A percentile compares a stretch with the other conserved stretches of the same genome.
Evolutionary conservation across 2,113 vertebrate genomes (phyloP).

Genomic region (Halichoerus grypus): DNA sequence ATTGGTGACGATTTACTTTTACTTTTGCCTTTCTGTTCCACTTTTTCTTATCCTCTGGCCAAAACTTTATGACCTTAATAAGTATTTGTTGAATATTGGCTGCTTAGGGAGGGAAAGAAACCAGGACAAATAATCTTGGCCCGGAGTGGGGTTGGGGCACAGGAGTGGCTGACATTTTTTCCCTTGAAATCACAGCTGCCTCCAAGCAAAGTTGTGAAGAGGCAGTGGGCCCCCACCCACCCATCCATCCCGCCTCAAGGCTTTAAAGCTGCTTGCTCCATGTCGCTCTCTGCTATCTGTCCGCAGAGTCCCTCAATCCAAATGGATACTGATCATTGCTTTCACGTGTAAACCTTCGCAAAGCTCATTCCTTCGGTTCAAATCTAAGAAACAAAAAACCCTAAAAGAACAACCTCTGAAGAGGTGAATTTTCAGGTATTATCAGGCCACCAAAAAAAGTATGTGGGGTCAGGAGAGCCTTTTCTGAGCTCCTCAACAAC

Average conservation of each 20-base stretch:
- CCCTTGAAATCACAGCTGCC: neutral
- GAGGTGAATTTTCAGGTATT: neutral
- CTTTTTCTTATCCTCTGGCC: neutral
- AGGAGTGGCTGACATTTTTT: neutral
- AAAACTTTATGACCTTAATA: neutral
- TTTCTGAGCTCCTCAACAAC: neutral
- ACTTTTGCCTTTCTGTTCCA: neutral
- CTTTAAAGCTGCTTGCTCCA: neutral
- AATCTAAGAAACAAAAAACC: neutral
- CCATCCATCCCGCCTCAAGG: neutral
- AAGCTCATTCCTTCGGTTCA: neutral
- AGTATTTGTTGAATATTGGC: neutral
- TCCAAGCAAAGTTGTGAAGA: neutral
- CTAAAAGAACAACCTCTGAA: neutral
- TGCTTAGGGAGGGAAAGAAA: neutral
- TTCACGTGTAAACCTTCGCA: neutral
- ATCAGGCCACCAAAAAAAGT: neutral
- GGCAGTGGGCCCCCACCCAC: rapidly evolving
- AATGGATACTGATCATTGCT: neutral
- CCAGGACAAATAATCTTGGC: neutral
- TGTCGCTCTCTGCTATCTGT: neutral
- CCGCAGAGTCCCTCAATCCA: neutral
- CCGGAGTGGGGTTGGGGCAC: rapidly evolving
- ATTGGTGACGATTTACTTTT: neutral
- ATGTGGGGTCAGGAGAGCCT: neutral